These are phyloP conservation scores for Micromesistius poutassou DNA, from an alignment of 2,797 vertebrate species.

Conservation along the genomic window DNA sequence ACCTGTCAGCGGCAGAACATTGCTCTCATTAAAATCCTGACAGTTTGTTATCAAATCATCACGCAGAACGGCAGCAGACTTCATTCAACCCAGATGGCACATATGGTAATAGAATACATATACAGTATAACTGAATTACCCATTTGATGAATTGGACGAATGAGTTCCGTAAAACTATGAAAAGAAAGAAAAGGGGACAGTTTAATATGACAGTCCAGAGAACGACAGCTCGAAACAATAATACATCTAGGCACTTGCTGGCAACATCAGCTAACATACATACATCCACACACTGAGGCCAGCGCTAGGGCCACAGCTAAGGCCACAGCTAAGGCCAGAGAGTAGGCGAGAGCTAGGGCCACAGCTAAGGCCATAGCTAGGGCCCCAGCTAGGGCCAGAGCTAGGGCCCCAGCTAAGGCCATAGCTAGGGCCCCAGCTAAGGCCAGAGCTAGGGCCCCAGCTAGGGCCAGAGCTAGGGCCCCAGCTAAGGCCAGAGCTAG, in stretches of 20 bases:
- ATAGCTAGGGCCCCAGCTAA: too few relatives aligned
- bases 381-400: background rate
- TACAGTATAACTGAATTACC: conserved; percentile 55
- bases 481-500: too few relatives aligned
- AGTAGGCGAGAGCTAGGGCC: too few relatives aligned
- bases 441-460: too few relatives aligned
- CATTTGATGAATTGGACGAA: conserved; percentile 72
- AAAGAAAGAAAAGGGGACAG: background rate
- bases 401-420: background rate
- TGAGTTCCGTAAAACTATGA: conserved; percentile 73
- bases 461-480: too few relatives aligned
- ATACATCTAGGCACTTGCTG: too few relatives aligned
- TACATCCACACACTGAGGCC: too few relatives aligned
- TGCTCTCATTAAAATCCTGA: background rate
- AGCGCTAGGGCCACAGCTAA: too few relatives aligned
- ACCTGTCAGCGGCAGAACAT: conserved; percentile 61
- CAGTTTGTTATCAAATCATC: background rate
- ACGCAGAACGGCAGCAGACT: background rate
- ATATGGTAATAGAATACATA: background rate
- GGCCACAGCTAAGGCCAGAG: too few relatives aligned
- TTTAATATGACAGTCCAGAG: background rate
- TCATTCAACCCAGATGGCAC: background rate
- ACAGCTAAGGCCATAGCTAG: too few relatives aligned
- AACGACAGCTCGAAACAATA: too few relatives aligned
- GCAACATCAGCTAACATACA: background rate